A percentile compares a stretch with the other conserved stretches of the same genome.
These are phyloP conservation scores for Zaprionus lachaisei DNA, from an alignment of 1,140 invertebrate species.

Conservation along the genomic window DNA sequence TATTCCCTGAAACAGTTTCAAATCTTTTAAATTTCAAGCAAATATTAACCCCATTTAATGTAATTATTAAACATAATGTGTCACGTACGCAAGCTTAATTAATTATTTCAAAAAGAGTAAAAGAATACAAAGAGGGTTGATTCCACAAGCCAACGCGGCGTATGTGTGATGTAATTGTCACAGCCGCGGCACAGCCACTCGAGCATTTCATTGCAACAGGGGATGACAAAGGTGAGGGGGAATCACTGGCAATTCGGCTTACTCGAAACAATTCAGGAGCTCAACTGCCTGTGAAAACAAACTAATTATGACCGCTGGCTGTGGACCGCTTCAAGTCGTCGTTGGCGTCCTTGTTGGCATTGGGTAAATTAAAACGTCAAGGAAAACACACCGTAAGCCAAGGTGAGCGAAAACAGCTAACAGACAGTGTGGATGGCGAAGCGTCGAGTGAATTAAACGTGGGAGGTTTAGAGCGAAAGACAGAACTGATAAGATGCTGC, in stretches of 20 bases:
- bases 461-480: slow-evolving; percentile 12
- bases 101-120: slow-evolving; percentile 6
- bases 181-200: slow-evolving; percentile 39
- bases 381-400: slow-evolving; percentile 60
- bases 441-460: slow-evolving; percentile 17
- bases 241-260: slow-evolving; percentile 17
- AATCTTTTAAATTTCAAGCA: background rate
- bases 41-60: background rate
- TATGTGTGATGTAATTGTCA: slow-evolving; percentile 69
- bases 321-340: slow-evolving; percentile 12
- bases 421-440: background rate
- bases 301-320: slow-evolving; percentile 79
- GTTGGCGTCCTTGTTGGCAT: slow-evolving; percentile 30
- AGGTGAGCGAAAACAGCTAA: slow-evolving; percentile 40
- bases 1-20: no score
- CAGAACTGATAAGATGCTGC: background rate
- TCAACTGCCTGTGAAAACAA: slow-evolving; percentile 80
- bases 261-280: slow-evolving; percentile 66
- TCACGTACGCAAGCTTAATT: slow-evolving; percentile 8
- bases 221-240: background rate
- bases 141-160: slow-evolving; percentile 30
- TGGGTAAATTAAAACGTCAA: slow-evolving; percentile 78
- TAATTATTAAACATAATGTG: slow-evolving; percentile 10
- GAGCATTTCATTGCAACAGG: slow-evolving; percentile 50
- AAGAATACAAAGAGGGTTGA: background rate